Base-by-base conservation (phyloP, 2,797 vertebrate species). In the Pangasius sanitwongsei region DNA sequence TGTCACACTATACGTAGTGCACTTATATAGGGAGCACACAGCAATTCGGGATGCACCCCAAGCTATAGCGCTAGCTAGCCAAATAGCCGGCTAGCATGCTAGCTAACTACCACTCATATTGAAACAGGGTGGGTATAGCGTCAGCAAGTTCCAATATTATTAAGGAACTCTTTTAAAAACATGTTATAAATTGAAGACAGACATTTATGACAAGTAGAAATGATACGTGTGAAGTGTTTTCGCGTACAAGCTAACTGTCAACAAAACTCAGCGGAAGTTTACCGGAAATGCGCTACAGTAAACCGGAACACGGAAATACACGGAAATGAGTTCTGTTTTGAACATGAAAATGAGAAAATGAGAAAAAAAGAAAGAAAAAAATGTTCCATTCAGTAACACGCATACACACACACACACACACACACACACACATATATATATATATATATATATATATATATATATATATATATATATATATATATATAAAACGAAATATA, bases 31-130 rank as follows among this genome's bases (percentile, higher is more conserved):
- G 48, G 61, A 69, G n/a, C 12, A 70, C 23, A 18, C 1, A 53
- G 31, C 31, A 2, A 81, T 87, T 87, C 48, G 28, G 50, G 31
- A 81, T 41, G 20, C 23, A 9, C 63, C 57, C 37, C 57, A 34
- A 41, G 48, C 44, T 70, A 85, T 4, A 55, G 18, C 9, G 41
- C 77, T n/a, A 70, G 65, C 59, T 67, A 69, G 2, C 8, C 74
- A 87, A 81, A 86, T 89, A 87, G 91, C 92, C 94, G 94, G 89
- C 89, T 53, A 89, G 93, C 94, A 94, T 91, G 91, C 93, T 93
- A 93, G 84, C 77, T 91, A 87, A 87, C 78, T 8, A 78, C 48
- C 89, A 80, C 77, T 63, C 88, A 69, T 86, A 88, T 74, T 90
- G 25, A 89, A 83, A 85, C 67, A 28, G 59, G 6, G 31, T 7